Percentiles rank a stretch among this genome's conserved stretches.
Conservation (phyloP, 1,140 invertebrate genomes). For the Aphidius ervi region DNA sequence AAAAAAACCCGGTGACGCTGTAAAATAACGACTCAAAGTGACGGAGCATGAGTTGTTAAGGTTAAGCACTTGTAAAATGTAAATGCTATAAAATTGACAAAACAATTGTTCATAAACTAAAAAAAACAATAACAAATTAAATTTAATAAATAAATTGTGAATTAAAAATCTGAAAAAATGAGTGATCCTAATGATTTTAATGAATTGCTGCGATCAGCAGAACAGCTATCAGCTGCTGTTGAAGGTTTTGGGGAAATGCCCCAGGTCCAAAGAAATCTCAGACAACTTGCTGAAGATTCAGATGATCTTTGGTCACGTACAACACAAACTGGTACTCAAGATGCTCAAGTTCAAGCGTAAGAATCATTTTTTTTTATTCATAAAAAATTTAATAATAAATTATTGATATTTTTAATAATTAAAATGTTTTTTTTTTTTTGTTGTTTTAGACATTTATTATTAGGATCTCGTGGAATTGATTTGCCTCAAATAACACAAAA, state of each 20-base stretch:
- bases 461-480: conserved; percentile 90
- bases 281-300: conserved; percentile 88
- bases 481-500: conserved; percentile 88
- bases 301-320: conserved; percentile 83
- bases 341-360: conserved; percentile 83
- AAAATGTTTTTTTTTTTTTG: conserved; percentile 11
- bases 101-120: neutral
- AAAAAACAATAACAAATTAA: neutral
- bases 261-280: conserved; percentile 83
- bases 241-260: conserved; percentile 78
- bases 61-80: too few species aligned
- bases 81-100: too few species aligned
- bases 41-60: too few species aligned
- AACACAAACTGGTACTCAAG: conserved; percentile 76
- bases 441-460: conserved; percentile 79
- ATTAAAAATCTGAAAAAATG: conserved; percentile 23
- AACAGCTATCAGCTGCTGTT: conserved; percentile 83
- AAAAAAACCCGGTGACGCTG: too few species aligned
- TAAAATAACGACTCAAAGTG: too few species aligned
- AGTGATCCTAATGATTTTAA: conserved; percentile 69
- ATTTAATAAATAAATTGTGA: neutral
- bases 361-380: conserved; percentile 36
- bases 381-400: conserved; percentile 6
- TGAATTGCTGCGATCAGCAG: conserved; percentile 83
- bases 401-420: conserved; percentile 3